phyloP scores from a whole-genome alignment of 2,113 vertebrate genomes.

The Seriola quinqueradiata region DNA sequence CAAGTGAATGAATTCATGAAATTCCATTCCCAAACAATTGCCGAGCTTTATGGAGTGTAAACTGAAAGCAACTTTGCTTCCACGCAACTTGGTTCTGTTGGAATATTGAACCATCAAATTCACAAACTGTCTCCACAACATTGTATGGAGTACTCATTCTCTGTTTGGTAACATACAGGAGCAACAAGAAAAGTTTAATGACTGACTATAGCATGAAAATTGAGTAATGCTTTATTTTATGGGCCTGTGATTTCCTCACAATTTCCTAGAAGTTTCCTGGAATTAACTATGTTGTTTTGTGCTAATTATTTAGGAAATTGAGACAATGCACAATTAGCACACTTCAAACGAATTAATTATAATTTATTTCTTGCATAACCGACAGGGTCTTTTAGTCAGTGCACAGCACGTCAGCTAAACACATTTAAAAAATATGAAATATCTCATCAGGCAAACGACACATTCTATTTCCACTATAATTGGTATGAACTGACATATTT shows the following conservation, averaged over 20 bases:
- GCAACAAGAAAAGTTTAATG: neutral
- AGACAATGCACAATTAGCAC: neutral
- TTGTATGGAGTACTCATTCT: neutral
- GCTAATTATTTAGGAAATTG: neutral
- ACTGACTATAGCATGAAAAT: neutral
- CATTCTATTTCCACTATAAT: neutral
- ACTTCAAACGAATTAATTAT: neutral
- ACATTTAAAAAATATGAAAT: neutral
- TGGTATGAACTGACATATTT: neutral
- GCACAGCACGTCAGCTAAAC: neutral
- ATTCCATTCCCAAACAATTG: neutral
- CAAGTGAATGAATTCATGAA: neutral
- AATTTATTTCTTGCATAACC: neutral
- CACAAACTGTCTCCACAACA: neutral
- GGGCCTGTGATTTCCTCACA: neutral
- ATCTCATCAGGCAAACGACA: neutral
- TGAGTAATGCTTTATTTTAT: neutral
- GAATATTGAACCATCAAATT: neutral
- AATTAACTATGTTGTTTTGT: neutral
- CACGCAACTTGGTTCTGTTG: neutral
- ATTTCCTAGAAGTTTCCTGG: neutral
- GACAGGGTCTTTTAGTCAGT: neutral
- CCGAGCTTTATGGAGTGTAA: neutral
- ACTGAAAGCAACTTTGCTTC: neutral
- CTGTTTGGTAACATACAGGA: neutral